Base-by-base conservation (phyloP, 2,113 vertebrate genomes). In the Glareola pratincola region DNA sequence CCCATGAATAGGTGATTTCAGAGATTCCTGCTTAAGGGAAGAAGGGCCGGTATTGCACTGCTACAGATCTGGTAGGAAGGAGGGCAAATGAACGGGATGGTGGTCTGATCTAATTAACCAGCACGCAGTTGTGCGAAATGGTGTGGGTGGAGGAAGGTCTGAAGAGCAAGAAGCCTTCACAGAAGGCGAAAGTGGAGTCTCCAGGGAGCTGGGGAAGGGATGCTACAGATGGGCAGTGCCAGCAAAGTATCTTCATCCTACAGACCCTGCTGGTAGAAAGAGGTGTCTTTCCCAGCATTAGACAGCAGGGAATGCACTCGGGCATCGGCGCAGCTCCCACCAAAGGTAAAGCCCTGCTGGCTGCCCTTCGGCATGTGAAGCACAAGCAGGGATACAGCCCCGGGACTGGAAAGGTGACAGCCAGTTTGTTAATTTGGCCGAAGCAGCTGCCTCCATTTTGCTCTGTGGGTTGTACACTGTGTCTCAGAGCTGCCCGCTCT, bases 301-400 rank as follows among this genome's bases (percentile, higher is more conserved):
- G 20, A 15, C 30, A 56, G 24, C 48, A 34, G 9, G 27, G 57
- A 37, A 39, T 8, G 24, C 14, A 4, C n/a, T n/a, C 43, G 8
- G 37, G n/a, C 41, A n/a, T 53, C n/a, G 24, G 45, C 2, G 2
- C 39, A 43, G 41, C 59, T 71, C 48, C 45, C 10, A 29, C 14
- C 0, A 2, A 45, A 48, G 85, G 37, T 6, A 18, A 53, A 36
- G 26, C 29, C 36, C 15, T 3, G 4, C n/a, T 60, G 37, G 53
- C 21, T 76, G 69, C 43, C 22, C 1, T 45, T 45, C 3, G 1
- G 41, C 0, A 0, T 12, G 41, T 20, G 54, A 53, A 69, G 54
- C 14, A 34, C 3, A 1, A 50, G n/a, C 69, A 37, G n/a, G 60
- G 24, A 19, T 16, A 69, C 19, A 47, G 48, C 34, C n/a, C 43